Conservation (phyloP, 2,113 vertebrate genomes). For the Rhinogobius similis region DNA sequence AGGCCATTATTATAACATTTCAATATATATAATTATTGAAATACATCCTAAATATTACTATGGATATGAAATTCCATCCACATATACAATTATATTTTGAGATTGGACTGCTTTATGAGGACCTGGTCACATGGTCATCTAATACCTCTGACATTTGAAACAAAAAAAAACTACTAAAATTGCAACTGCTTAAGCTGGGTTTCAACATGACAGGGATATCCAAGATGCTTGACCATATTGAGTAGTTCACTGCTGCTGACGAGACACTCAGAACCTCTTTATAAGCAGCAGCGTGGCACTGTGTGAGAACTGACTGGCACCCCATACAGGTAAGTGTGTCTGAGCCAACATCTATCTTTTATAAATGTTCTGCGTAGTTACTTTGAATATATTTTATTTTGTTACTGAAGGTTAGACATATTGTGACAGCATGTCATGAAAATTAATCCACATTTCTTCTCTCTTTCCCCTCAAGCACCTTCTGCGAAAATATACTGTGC, state of each 20-base stretch:
- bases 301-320: background rate
- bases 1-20: background rate
- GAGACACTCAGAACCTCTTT: background rate
- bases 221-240: constrained; percentile 11
- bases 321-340: constrained; percentile 7
- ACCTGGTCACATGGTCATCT: constrained; percentile 21
- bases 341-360: background rate
- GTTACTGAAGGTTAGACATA: too few species aligned
- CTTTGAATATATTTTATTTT: background rate
- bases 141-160: constrained; percentile 47
- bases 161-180: constrained; percentile 23
- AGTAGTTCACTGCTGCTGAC: constrained; percentile 5
- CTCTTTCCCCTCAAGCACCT: constrained; percentile 31
- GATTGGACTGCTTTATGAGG: background rate
- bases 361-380: background rate
- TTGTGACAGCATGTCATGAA: background rate
- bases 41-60: background rate
- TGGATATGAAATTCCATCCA: background rate
- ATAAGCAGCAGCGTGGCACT: constrained; percentile 1
- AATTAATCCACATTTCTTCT: background rate
- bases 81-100: background rate
- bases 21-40: background rate
- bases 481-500: constrained; percentile 21
- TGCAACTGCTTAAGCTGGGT: constrained; percentile 6
- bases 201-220: constrained; percentile 2